Percentiles rank a stretch among this genome's conserved stretches.
These are phyloP conservation scores for Gadopsis bispinosus DNA, from an alignment of 2,797 vertebrate species.

Conservation along the genomic window DNA sequence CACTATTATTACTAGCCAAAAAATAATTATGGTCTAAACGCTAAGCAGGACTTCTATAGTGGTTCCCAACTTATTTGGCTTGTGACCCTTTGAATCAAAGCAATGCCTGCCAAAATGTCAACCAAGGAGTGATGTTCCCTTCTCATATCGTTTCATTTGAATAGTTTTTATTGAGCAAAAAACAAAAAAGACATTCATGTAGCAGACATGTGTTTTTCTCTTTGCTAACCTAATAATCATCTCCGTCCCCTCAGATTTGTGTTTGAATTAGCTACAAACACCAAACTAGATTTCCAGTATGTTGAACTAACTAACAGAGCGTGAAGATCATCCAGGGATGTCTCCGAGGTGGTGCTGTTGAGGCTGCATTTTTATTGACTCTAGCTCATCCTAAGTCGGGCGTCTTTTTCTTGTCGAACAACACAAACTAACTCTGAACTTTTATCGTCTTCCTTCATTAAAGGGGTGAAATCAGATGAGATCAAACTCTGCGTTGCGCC, in stretches of 20 bases:
- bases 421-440: slow-evolving; percentile 1
- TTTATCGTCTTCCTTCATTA: slow-evolving; percentile 30
- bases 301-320: neutral
- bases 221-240: neutral
- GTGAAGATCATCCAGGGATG: slow-evolving; percentile 3
- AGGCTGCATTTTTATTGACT: slow-evolving; percentile 12
- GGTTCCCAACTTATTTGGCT: neutral
- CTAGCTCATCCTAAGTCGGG: slow-evolving; percentile 2
- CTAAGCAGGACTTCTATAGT: neutral
- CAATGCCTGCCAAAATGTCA: neutral
- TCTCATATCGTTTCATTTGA: neutral
- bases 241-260: neutral
- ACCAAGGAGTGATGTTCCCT: neutral
- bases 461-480: slow-evolving; percentile 11
- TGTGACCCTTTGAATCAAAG: neutral
- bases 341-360: neutral
- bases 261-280: neutral
- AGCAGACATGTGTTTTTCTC: neutral
- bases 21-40: neutral
- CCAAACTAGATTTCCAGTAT: neutral
- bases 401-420: slow-evolving; percentile 11
- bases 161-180: neutral
- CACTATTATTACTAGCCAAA: neutral
- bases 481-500: slow-evolving; percentile 2
- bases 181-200: neutral